Conservation (phyloP, 2,113 vertebrate species). For the Sialia sialis region DNA sequence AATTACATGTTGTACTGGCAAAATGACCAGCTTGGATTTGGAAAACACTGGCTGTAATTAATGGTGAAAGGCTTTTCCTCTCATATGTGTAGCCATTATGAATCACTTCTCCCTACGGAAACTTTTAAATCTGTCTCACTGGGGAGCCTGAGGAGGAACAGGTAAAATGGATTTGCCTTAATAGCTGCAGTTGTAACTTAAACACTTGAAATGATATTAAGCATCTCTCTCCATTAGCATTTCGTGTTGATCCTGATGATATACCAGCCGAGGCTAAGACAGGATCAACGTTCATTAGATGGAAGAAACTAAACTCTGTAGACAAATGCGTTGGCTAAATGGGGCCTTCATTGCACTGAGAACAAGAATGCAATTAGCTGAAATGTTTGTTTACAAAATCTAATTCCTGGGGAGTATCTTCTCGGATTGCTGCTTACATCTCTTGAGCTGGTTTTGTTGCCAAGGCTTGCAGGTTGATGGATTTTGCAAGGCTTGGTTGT, state of each 20-base stretch:
- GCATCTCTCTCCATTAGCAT: slow-evolving; percentile 12
- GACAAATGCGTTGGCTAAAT: slow-evolving; percentile 57
- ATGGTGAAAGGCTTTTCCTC: slow-evolving; percentile 19
- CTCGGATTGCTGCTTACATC: slow-evolving; percentile 30
- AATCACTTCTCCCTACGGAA: neutral
- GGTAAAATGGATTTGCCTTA: slow-evolving; percentile 42
- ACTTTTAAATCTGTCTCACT: slow-evolving; percentile 18
- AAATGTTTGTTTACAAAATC: slow-evolving; percentile 70
- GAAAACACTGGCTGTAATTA: neutral
- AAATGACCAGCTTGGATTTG: slow-evolving; percentile 15
- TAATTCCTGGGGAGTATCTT: slow-evolving; percentile 67
- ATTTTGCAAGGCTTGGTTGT: neutral
- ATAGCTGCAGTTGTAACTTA: slow-evolving; percentile 47
- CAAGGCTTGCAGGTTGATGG: slow-evolving; percentile 27
- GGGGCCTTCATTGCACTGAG: slow-evolving; percentile 52
- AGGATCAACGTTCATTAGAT: slow-evolving; percentile 45
- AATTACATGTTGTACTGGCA: neutral
- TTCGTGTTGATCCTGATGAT: slow-evolving; percentile 45
- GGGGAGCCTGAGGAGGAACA: slow-evolving; percentile 15
- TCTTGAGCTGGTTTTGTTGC: slow-evolving; percentile 35
- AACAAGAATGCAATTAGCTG: slow-evolving; percentile 73
- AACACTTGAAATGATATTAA: slow-evolving; percentile 40
- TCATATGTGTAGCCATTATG: neutral
- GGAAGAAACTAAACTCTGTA: slow-evolving; percentile 47
- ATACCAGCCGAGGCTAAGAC: slow-evolving; percentile 14